Conservation (phyloP, 2,113 vertebrate genomes). For the Ornithorhynchus anatinus region DNA sequence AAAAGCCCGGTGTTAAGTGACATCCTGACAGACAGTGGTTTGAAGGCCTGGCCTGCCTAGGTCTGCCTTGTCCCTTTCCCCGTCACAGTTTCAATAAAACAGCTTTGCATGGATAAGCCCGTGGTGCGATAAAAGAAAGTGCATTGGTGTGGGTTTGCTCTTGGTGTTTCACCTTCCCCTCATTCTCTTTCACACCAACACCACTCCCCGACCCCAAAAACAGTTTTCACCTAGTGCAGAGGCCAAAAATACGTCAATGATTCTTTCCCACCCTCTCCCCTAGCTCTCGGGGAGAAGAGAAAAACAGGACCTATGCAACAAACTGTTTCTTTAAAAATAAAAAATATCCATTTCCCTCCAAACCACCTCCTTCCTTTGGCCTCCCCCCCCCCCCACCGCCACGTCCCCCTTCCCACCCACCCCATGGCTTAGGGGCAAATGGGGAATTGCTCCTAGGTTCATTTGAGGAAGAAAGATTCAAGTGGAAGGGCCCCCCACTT, state of each 20-base stretch:
- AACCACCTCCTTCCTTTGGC: neutral
- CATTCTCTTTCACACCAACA: neutral
- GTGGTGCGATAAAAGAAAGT: neutral
- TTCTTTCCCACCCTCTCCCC: conserved; percentile 4
- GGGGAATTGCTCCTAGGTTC: neutral
- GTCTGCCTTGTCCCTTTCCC: neutral
- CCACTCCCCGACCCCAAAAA: neutral
- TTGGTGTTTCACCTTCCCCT: neutral
- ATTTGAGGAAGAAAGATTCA: conserved; percentile 40
- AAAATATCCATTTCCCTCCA: conserved; percentile 12
- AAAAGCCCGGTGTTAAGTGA: conserved; percentile 52
- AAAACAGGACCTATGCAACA: neutral
- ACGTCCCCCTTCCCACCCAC: conserved; percentile 20
- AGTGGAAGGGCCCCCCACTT: conserved; percentile 71
- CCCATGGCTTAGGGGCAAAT: conserved; percentile 13
- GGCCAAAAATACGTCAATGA: conserved; percentile 1
- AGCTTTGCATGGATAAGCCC: neutral
- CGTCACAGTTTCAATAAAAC: conserved; percentile 24
- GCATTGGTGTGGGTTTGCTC: neutral
- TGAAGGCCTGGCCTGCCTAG: conserved; percentile 36
- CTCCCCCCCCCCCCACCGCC: neutral
- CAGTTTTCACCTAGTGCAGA: neutral
- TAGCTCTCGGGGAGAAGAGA: neutral
- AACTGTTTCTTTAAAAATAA: conserved; percentile 18
- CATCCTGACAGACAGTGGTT: conserved; percentile 44